A percentile compares a stretch with the other conserved stretches of the same genome.
Evolutionary conservation across 2,113 vertebrate species (phyloP).

Genomic region (Cynocephalus volans): DNA sequence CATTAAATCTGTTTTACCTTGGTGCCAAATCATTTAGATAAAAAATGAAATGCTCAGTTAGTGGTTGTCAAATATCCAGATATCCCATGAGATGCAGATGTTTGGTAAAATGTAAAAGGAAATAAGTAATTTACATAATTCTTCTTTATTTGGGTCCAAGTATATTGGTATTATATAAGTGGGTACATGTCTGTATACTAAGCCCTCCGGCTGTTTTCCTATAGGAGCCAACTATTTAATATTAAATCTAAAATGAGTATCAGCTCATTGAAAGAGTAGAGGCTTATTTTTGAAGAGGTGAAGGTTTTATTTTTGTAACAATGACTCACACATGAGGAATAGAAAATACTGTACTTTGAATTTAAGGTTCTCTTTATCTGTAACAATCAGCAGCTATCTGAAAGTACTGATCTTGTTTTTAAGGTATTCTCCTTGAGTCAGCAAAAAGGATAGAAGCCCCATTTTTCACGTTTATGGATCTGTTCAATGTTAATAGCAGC

Average conservation of each 20-base stretch:
- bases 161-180: slow-evolving; percentile 11
- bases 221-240: background rate
- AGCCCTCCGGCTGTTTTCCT: slow-evolving; percentile 20
- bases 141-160: background rate
- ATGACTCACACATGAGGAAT: background rate
- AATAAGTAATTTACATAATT: slow-evolving; percentile 49
- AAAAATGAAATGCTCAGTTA: slow-evolving; percentile 54
- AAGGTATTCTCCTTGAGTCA: slow-evolving; percentile 16
- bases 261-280: background rate
- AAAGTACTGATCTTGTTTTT: slow-evolving; percentile 42
- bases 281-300: background rate
- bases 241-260: slow-evolving; percentile 22
- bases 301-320: slow-evolving; percentile 22
- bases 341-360: slow-evolving; percentile 30
- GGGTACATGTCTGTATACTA: background rate
- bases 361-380: slow-evolving; percentile 38
- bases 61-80: slow-evolving; percentile 56
- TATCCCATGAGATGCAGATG: slow-evolving; percentile 59
- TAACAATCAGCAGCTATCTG: slow-evolving; percentile 5
- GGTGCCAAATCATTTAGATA: slow-evolving; percentile 68
- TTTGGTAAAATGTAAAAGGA: slow-evolving; percentile 65
- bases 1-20: slow-evolving; percentile 51
- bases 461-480: slow-evolving; percentile 47
- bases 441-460: background rate
- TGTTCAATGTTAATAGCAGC: slow-evolving; percentile 29